Evolutionary conservation across 2,797 vertebrate genomes (phyloP).

Genomic region (Percopsis omiscomaycus): DNA sequence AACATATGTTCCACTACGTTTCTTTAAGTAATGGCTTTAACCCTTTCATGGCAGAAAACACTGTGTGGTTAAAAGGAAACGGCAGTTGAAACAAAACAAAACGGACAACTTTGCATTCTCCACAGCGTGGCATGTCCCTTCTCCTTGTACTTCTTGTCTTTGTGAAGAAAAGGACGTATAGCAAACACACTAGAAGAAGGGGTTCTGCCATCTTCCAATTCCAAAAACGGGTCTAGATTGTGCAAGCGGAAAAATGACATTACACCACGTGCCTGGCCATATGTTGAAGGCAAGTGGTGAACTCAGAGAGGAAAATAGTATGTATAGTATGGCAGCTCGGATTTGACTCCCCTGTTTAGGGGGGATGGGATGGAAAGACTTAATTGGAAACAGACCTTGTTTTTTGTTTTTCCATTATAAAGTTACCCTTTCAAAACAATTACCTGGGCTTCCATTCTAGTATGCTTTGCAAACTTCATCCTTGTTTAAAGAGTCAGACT

Average conservation of each 20-base stretch:
- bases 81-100: conserved; percentile 6
- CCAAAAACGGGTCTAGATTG: conserved; percentile 14
- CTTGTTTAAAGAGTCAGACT: conserved; percentile 47
- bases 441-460: conserved; percentile 68
- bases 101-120: conserved; percentile 13
- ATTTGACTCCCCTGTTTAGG: conserved; percentile 29
- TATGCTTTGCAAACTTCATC: conserved; percentile 27
- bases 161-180: neutral
- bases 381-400: conserved; percentile 79
- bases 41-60: conserved; percentile 38
- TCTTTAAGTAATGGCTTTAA: conserved; percentile 49
- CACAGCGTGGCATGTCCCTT: neutral
- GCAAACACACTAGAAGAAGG: conserved; percentile 1
- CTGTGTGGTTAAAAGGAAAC: conserved; percentile 53
- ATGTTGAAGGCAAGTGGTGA: conserved; percentile 39
- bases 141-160: neutral
- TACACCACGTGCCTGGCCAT: conserved; percentile 33
- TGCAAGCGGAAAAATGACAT: conserved; percentile 46
- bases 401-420: conserved; percentile 76
- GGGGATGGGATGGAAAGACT: conserved; percentile 61
- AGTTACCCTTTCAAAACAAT: conserved; percentile 73
- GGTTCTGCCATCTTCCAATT: neutral
- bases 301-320: conserved; percentile 48
- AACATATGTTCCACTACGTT: conserved; percentile 59
- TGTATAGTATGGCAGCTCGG: conserved; percentile 45